Conservation (phyloP, 1,140 invertebrate species). For the Phocides pigmalion region DNA sequence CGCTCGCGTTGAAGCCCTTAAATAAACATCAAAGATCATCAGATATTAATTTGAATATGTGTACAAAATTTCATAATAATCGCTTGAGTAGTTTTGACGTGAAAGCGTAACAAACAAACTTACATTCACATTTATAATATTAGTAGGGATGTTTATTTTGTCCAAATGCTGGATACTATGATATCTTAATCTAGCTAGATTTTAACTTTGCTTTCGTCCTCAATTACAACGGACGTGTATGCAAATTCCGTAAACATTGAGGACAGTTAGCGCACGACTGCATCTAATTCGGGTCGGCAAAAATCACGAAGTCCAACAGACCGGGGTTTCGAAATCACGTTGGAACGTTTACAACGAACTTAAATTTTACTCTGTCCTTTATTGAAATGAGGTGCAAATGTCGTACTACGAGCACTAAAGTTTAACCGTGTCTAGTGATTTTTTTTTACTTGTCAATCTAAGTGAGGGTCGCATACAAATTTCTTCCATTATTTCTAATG, state of each 20-base stretch:
- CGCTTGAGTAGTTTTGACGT: too few species aligned
- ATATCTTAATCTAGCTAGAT: not conserved
- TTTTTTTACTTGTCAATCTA: too few species aligned
- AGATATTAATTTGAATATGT: too few species aligned
- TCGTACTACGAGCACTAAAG: too few species aligned
- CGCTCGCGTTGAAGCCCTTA: too few species aligned
- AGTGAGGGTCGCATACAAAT: too few species aligned
- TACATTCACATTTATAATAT: too few species aligned
- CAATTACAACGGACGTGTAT: constrained; percentile 16
- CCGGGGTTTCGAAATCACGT: constrained; percentile 17
- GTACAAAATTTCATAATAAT: too few species aligned
- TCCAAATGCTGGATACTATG: not conserved
- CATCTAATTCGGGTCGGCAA: constrained; percentile 37
- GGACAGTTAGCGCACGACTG: constrained; percentile 44
- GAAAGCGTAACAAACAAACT: too few species aligned
- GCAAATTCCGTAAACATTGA: constrained; percentile 31
- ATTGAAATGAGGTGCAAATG: constrained; percentile 16
- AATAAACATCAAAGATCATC: too few species aligned
- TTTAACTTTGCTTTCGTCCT: not conserved
- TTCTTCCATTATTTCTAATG: too few species aligned
- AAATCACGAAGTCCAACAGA: constrained; percentile 37
- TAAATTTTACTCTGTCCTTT: not conserved
- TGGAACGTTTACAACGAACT: constrained; percentile 8
- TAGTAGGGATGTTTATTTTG: too few species aligned
- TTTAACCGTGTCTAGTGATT: not conserved